Conservation (phyloP, 1,140 invertebrate genomes). For the Trypoxylus dichotomus region DNA sequence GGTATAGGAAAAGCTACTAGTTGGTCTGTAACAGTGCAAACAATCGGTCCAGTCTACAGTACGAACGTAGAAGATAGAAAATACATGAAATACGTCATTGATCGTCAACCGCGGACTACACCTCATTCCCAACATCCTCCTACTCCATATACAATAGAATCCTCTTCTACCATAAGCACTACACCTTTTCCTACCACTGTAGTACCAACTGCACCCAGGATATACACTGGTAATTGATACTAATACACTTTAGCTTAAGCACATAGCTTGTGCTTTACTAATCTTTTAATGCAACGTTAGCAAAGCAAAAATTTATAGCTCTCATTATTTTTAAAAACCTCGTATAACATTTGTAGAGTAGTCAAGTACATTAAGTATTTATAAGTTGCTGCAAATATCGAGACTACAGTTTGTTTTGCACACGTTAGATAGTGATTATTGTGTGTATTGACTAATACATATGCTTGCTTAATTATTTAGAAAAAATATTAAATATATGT, state of each 20-base stretch:
- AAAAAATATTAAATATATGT: no score
- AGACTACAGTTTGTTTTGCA: no score
- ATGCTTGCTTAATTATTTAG: no score
- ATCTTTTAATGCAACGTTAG: neutral
- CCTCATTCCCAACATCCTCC: constrained; percentile 50
- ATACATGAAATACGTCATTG: constrained; percentile 60
- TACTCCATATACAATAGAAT: neutral
- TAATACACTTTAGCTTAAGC: neutral
- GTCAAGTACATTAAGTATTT: no score
- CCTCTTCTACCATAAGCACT: neutral
- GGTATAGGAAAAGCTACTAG: constrained; percentile 74
- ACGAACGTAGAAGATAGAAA: constrained; percentile 55
- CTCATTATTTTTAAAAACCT: no score
- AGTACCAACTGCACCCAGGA: neutral
- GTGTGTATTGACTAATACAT: no score
- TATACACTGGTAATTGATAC: constrained; percentile 22
- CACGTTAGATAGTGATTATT: no score
- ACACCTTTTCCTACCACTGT: neutral
- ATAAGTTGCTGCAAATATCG: no score
- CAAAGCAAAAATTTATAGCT: no score
- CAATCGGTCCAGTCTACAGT: constrained; percentile 63
- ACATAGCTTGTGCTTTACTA: constrained; percentile 24
- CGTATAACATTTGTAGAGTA: no score
- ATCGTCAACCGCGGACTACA: constrained; percentile 52
- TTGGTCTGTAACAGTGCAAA: constrained; percentile 72